Base-by-base conservation (phyloP, 2,113 vertebrate genomes). In the Atrichornis clamosus region DNA sequence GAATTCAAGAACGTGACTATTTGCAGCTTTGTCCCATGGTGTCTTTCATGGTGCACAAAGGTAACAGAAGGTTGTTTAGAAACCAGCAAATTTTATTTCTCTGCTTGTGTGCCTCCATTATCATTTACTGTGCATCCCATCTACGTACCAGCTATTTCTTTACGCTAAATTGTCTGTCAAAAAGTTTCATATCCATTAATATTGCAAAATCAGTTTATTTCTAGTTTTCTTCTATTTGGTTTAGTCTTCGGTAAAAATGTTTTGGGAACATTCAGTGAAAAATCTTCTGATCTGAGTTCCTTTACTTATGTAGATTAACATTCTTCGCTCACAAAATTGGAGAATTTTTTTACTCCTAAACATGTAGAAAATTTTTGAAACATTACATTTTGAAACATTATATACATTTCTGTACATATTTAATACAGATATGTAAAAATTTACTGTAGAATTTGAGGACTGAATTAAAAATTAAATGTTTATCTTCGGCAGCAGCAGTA, bases 21-120 rank as follows among this genome's bases (percentile, higher is more conserved):
- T 85, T 70, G 27, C 49, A 39, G 4, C 15, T 65, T 59, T 0
- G 0, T 49, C 23, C 41, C 7, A 5, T 46, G 7, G 3, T 64
- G 16, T 52, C 35, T 67, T 92, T 73, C 24, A 23, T 58, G 20
- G 11, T 69, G n/a, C 24, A 46, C 15, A 59, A 0, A 2, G 15
- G 10, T 83, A 52, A 41, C 18, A 90, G 17, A 21, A 90, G 28
- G 11, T 69, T 78, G 11, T 74, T 68, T 52, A n/a, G 21, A 81
- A 69, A 49, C 15, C 55, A 8, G 7, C 11, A 7, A 84, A 20
- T 70, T 79, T 90, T 44, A 14, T 81, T 84, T 72, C 83, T 69
- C 10, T 53, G 4, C 18, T 59, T 69, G 2, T 58, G 20, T 70
- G 20, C 23, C 27, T 62, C n/a, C 3, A 2, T 56, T 84, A 46